Evolutionary conservation across 2,797 vertebrate species (phyloP).

Genomic region (Lutjanus argentimaculatus): DNA sequence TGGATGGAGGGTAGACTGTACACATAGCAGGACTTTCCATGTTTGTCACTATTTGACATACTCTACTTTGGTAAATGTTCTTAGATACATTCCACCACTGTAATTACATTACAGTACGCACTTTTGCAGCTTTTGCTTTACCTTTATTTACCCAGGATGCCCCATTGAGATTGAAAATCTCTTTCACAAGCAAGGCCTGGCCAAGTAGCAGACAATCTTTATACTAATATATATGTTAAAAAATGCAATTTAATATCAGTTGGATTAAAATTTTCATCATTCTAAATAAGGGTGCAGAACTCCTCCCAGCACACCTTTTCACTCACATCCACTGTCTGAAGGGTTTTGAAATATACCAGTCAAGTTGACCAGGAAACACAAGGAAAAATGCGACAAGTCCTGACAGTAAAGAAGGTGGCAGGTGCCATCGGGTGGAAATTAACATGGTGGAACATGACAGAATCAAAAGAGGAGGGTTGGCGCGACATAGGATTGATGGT

Average conservation of each 20-base stretch:
- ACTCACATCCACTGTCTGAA: neutral
- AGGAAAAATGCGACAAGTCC: conserved; percentile 5
- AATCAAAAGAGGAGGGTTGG: conserved; percentile 45
- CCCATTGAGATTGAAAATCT: no score
- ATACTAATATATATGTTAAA: no score
- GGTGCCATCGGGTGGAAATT: conserved; percentile 56
- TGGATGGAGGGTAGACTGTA: no score
- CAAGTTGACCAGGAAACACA: conserved; percentile 15
- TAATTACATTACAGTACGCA: no score
- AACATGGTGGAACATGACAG: conserved; percentile 57
- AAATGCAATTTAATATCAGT: neutral
- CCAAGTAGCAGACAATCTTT: no score
- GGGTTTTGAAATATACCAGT: neutral
- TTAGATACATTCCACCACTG: no score
- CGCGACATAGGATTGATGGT: conserved; percentile 47
- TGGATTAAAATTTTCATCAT: neutral
- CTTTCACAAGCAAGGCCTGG: no score
- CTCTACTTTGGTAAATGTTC: no score
- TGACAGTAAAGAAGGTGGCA: conserved; percentile 47
- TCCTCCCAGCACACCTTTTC: neutral
- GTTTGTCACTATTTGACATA: no score
- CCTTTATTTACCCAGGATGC: no score
- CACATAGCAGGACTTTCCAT: no score
- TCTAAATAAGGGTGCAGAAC: neutral
- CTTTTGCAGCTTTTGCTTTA: no score